phyloP scores from a whole-genome alignment of 2,888 invertebrate genomes.

The Sepioteuthis lessoniana region DNA sequence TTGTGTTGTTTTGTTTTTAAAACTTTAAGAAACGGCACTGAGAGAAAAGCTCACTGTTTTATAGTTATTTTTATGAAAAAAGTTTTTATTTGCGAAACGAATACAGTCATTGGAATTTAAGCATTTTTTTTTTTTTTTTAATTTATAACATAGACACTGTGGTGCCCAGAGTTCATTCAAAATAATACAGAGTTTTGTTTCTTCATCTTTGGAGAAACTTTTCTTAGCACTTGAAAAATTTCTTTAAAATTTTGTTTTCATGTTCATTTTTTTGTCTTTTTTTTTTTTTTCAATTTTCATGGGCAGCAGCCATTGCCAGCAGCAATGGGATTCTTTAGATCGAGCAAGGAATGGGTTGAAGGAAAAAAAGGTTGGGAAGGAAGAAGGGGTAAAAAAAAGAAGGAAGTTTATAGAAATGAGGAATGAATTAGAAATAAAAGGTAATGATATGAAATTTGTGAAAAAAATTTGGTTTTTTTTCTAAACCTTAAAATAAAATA shows the following conservation, averaged over 20 bases:
- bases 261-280: neutral
- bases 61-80: constrained; percentile 43
- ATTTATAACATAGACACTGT: neutral
- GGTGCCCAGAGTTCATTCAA: constrained; percentile 20
- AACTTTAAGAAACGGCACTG: neutral
- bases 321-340: neutral
- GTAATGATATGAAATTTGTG: neutral
- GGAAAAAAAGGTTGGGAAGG: neutral
- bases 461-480: neutral
- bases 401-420: neutral
- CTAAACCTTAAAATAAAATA: neutral
- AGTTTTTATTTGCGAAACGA: constrained; percentile 45
- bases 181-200: neutral
- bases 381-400: neutral
- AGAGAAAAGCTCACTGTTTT: neutral
- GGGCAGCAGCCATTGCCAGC: constrained; percentile 33
- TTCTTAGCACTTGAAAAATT: neutral
- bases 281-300: neutral
- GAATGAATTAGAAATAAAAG: neutral
- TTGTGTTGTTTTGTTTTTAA: neutral
- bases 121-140: neutral
- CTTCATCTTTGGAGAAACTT: neutral
- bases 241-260: neutral
- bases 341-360: neutral
- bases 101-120: constrained; percentile 45